A percentile compares a stretch with the other conserved stretches of the same genome.
phyloP scores from a whole-genome alignment of 2,797 vertebrate species.

The Crenichthys baileyi region DNA sequence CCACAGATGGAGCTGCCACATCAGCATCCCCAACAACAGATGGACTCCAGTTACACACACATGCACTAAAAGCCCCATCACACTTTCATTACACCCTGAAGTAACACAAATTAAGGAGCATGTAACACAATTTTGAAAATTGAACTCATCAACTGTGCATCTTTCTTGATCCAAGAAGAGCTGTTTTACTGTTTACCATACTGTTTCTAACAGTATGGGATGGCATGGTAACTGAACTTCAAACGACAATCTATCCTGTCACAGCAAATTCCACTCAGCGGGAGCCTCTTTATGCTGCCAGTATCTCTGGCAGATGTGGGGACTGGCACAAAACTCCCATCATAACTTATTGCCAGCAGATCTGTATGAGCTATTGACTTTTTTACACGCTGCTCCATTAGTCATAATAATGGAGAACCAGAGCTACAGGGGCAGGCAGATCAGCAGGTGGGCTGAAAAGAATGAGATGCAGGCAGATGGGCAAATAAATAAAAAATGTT shows the following conservation, averaged over 20 bases:
- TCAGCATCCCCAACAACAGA: constrained; percentile 75
- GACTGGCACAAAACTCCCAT: constrained; percentile 38
- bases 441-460: constrained; percentile 58
- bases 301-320: constrained; percentile 42
- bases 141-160: background rate
- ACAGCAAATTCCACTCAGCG: constrained; percentile 46
- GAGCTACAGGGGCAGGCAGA: constrained; percentile 46
- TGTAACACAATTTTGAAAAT: background rate
- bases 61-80: constrained; percentile 26
- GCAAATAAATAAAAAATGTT: constrained; percentile 16
- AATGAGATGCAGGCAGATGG: constrained; percentile 39
- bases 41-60: constrained; percentile 59
- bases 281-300: constrained; percentile 43
- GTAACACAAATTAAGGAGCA: constrained; percentile 16
- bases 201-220: constrained; percentile 13
- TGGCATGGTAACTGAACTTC: constrained; percentile 43
- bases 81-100: constrained; percentile 34
- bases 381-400: constrained; percentile 42
- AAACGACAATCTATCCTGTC: constrained; percentile 44
- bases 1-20: constrained; percentile 69
- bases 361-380: constrained; percentile 60
- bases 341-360: constrained; percentile 48
- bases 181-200: background rate
- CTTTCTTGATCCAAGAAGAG: constrained; percentile 15
- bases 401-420: constrained; percentile 52